phyloP scores from a whole-genome alignment of 2,888 invertebrate species.

The Smittia sp. region DNA sequence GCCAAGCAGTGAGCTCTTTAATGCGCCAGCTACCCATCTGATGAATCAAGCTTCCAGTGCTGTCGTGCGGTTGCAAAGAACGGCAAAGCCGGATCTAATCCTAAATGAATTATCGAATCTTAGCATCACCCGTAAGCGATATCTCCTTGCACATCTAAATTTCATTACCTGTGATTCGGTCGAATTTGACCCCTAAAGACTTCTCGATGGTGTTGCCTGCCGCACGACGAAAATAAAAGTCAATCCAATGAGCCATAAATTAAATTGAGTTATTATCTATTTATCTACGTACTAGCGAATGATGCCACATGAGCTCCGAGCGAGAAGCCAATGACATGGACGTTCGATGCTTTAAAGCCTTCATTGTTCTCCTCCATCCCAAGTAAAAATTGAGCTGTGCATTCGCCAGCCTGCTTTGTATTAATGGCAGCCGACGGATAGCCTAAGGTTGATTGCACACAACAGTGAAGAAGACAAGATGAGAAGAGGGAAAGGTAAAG shows the following conservation, averaged over 20 bases:
- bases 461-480: too few species aligned
- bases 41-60: constrained; percentile 55
- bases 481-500: too few species aligned
- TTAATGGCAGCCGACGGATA: constrained; percentile 60
- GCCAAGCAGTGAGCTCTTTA: neutral
- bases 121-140: neutral
- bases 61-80: constrained; percentile 57
- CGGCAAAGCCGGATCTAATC: constrained; percentile 65
- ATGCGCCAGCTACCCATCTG: constrained; percentile 47
- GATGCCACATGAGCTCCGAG: constrained; percentile 59
- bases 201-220: constrained; percentile 45
- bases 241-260: neutral
- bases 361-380: constrained; percentile 49
- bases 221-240: neutral
- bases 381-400: constrained; percentile 55
- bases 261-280: too few species aligned
- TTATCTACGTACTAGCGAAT: constrained; percentile 51
- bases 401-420: constrained; percentile 60
- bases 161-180: constrained; percentile 52
- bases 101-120: constrained; percentile 46
- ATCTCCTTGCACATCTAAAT: neutral
- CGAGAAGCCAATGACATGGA: constrained; percentile 60
- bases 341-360: constrained; percentile 49
- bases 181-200: constrained; percentile 47
- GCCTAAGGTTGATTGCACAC: neutral